A percentile compares a stretch with the other conserved stretches of the same genome.
phyloP scores from a whole-genome alignment of 1,140 invertebrate species.

The Hylaeus volcanicus region DNA sequence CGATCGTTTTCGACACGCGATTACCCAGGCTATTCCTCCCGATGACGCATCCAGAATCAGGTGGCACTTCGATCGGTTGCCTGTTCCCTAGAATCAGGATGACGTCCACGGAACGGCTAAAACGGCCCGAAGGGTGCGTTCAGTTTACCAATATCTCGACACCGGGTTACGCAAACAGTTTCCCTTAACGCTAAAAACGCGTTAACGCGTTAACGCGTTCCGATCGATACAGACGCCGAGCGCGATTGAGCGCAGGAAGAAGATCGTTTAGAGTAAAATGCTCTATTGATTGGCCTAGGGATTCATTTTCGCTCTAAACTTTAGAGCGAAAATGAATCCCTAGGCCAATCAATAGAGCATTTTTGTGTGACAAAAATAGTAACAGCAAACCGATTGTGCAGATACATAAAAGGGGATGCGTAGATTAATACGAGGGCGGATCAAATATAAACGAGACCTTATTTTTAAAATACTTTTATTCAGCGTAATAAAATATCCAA shows the following conservation, averaged over 20 bases:
- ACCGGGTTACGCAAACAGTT: conserved; percentile 39
- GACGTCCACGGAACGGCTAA: conserved; percentile 4
- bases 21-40: conserved; percentile 9
- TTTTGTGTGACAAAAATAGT: no score
- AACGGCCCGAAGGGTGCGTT: conserved; percentile 14
- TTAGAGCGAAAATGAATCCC: no score
- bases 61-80: not conserved
- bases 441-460: no score
- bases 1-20: conserved; percentile 25
- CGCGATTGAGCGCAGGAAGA: not conserved
- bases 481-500: no score
- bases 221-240: not conserved
- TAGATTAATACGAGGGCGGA: no score
- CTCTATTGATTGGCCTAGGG: no score
- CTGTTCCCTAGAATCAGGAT: not conserved
- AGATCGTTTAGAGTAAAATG: not conserved
- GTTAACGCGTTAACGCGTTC: not conserved
- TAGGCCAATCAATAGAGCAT: no score
- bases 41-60: conserved; percentile 43
- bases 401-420: no score
- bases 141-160: conserved; percentile 47
- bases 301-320: no score
- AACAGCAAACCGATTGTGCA: no score
- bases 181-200: conserved; percentile 30
- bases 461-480: no score